phyloP scores from a whole-genome alignment of 2,888 invertebrate genomes.

The Myathropa florea region DNA sequence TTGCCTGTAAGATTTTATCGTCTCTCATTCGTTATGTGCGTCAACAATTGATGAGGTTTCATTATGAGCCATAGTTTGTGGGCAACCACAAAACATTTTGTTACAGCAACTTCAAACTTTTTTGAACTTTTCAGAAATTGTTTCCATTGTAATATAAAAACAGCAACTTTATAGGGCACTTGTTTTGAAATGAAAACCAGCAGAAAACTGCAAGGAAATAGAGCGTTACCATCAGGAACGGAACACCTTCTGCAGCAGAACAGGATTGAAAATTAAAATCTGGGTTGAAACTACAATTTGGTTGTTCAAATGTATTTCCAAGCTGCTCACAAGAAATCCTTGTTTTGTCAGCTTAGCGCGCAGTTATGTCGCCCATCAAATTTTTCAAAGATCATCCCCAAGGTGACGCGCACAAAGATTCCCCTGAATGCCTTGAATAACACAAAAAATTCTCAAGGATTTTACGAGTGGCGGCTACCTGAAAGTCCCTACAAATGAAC shows the following conservation, averaged over 20 bases:
- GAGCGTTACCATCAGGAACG: neutral
- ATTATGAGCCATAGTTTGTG: neutral
- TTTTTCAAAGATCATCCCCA: neutral
- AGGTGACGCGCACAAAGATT: neutral
- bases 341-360: no score
- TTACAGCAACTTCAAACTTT: neutral
- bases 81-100: neutral
- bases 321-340: neutral
- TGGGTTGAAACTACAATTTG: neutral
- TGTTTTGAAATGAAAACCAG: neutral
- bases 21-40: neutral
- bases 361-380: neutral
- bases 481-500: neutral
- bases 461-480: neutral
- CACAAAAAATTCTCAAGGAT: neutral
- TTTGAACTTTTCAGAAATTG: neutral
- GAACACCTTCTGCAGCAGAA: neutral
- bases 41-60: neutral
- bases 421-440: neutral
- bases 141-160: neutral
- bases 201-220: neutral
- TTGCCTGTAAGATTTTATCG: neutral
- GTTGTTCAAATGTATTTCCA: neutral
- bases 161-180: neutral
- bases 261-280: neutral